These are phyloP conservation scores for Drosophila macrothrix DNA, from an alignment of 2,888 invertebrate species.

Conservation along the genomic window DNA sequence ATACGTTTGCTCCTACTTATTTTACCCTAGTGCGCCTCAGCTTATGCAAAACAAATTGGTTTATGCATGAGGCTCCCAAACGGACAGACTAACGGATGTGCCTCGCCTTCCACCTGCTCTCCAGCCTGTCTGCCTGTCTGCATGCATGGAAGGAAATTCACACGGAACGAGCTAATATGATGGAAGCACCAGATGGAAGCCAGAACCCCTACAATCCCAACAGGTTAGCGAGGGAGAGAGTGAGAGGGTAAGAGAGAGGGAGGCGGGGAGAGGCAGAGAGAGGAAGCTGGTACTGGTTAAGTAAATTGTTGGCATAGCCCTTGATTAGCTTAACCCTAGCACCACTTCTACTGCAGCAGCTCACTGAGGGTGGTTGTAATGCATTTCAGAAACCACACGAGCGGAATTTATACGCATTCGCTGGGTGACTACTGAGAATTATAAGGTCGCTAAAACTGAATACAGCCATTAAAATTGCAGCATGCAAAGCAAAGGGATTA, in stretches of 20 bases:
- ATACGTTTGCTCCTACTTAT: slow-evolving; percentile 11
- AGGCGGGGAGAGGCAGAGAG: slow-evolving; percentile 18
- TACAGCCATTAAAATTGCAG: slow-evolving; percentile 43
- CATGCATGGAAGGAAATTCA: slow-evolving; percentile 56
- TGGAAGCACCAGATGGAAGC: slow-evolving; percentile 37
- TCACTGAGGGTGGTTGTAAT: slow-evolving; percentile 54
- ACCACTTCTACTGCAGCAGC: slow-evolving; percentile 17
- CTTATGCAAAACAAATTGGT: slow-evolving; percentile 77
- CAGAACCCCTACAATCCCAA: slow-evolving; percentile 3
- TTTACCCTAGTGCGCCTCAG: slow-evolving; percentile 34
- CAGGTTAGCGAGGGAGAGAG: slow-evolving; percentile 5
- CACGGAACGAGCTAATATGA: slow-evolving; percentile 61
- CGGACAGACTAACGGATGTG: slow-evolving; percentile 41
- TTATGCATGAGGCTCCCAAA: slow-evolving; percentile 70
- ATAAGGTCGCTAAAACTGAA: slow-evolving; percentile 18
- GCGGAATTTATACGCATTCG: slow-evolving; percentile 73
- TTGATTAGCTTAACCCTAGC: slow-evolving; percentile 74
- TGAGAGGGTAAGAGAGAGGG: not conserved
- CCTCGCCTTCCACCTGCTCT: slow-evolving; percentile 12
- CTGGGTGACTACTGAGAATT: slow-evolving; percentile 8
- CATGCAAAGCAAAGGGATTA: slow-evolving; percentile 26
- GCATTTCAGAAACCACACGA: slow-evolving; percentile 76
- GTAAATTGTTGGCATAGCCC: slow-evolving; percentile 78
- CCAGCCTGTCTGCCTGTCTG: not conserved
- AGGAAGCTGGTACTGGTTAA: slow-evolving; percentile 54